phyloP scores from a whole-genome alignment of 2,888 invertebrate genomes.

The Phortica magna region DNA sequence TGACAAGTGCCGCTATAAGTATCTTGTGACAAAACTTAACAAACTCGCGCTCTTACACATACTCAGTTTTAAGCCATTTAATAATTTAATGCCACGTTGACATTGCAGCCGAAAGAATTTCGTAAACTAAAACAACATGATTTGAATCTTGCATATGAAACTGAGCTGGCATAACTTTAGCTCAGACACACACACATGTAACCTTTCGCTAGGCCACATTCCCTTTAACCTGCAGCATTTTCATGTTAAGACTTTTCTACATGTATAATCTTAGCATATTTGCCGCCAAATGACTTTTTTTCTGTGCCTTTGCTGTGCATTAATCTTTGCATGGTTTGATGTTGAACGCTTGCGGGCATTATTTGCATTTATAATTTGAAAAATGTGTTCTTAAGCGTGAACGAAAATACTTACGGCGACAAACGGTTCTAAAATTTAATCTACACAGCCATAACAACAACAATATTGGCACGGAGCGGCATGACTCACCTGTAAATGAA shows the following conservation, averaged over 20 bases:
- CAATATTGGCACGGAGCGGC: background rate
- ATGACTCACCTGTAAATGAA: conserved; percentile 21
- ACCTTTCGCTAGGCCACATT: no score
- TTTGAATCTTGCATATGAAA: no score
- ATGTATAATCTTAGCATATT: background rate
- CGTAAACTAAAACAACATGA: no score
- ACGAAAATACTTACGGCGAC: conserved; percentile 9
- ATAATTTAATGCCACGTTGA: no score
- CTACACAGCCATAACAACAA: background rate
- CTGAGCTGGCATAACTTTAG: no score
- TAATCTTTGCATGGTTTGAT: conserved; percentile 47
- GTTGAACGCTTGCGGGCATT: conserved; percentile 12
- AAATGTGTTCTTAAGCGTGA: conserved; percentile 32
- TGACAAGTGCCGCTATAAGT: conserved; percentile 37
- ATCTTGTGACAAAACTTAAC: no score
- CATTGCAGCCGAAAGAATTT: no score
- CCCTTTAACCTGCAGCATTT: conserved; percentile 11
- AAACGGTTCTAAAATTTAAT: conserved; percentile 1
- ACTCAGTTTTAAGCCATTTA: no score
- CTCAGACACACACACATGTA: no score
- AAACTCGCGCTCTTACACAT: no score
- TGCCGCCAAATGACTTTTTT: background rate
- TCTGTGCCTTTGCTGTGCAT: conserved; percentile 40
- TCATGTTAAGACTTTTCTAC: background rate
- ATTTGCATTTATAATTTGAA: conserved; percentile 31